phyloP scores from a whole-genome alignment of 2,113 vertebrate genomes.

The Mustelus asterias region DNA sequence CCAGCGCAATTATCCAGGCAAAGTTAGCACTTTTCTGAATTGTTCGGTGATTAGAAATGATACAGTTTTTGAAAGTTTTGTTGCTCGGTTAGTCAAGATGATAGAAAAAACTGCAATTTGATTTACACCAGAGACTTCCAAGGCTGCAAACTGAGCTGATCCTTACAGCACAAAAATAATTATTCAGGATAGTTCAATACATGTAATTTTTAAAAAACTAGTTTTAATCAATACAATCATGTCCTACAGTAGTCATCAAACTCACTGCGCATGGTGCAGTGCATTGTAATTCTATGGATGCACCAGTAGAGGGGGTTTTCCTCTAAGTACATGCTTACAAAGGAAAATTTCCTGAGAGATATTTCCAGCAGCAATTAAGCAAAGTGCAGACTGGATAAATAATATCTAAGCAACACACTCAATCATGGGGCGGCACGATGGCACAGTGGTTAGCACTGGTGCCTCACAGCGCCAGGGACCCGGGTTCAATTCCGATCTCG shows the following conservation, averaged over 20 bases:
- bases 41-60: background rate
- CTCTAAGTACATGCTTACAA: background rate
- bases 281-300: background rate
- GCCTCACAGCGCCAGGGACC: too few relatives aligned
- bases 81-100: background rate
- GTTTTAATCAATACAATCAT: background rate
- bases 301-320: constrained; percentile 11
- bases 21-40: background rate
- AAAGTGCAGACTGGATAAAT: background rate
- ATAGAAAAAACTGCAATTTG: background rate
- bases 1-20: too few relatives aligned
- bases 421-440: background rate
- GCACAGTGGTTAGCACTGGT: too few relatives aligned
- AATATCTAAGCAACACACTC: background rate
- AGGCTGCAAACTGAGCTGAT: background rate
- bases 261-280: background rate
- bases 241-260: background rate
- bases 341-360: background rate
- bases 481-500: too few relatives aligned
- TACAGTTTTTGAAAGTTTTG: background rate
- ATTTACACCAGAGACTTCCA: too few relatives aligned
- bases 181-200: background rate
- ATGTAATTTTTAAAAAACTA: background rate
- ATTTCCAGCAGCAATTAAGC: background rate
- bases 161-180: background rate